phyloP scores from a whole-genome alignment of 2,113 vertebrate genomes.

The Grallaria varia region DNA sequence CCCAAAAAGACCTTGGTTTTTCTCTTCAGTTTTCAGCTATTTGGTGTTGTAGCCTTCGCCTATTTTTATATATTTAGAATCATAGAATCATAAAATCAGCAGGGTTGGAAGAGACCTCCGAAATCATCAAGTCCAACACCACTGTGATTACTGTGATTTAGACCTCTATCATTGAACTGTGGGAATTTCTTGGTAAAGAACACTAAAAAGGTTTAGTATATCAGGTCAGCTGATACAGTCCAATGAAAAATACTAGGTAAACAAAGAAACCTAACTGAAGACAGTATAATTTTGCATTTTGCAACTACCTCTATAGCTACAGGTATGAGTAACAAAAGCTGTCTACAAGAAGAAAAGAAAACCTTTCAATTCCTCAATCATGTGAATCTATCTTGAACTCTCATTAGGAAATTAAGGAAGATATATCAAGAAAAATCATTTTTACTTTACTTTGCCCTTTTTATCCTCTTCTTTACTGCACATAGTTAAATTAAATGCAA shows the following conservation, averaged over 20 bases:
- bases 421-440: not conserved
- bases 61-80: not conserved
- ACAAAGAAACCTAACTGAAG: not conserved
- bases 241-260: not conserved
- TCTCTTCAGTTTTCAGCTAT: not conserved
- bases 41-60: not conserved
- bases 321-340: not conserved
- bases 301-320: not conserved
- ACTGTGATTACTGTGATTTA: no score
- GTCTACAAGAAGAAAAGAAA: not conserved
- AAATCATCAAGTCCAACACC: no score
- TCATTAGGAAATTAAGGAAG: not conserved
- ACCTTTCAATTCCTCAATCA: not conserved
- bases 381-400: not conserved
- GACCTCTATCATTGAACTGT: not conserved
- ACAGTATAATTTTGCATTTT: not conserved
- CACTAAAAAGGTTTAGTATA: not conserved
- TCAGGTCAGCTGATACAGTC: not conserved
- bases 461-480: not conserved
- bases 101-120: no score
- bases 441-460: not conserved
- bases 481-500: not conserved
- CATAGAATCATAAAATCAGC: no score
- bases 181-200: not conserved
- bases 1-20: not conserved